These are phyloP conservation scores for Melanogrammus aeglefinus DNA, from an alignment of 2,797 vertebrate species.

Conservation along the genomic window DNA sequence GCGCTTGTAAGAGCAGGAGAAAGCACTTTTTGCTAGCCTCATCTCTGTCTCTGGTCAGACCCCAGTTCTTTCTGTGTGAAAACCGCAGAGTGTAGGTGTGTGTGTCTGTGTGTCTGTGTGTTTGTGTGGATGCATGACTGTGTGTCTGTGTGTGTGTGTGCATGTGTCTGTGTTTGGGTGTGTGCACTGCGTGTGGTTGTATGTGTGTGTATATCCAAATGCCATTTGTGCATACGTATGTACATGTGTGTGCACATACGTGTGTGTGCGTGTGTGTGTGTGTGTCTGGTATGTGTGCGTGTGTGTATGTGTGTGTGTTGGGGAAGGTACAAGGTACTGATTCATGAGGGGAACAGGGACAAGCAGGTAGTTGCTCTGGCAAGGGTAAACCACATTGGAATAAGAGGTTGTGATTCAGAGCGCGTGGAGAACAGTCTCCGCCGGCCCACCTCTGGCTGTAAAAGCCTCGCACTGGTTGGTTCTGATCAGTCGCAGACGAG, in stretches of 20 bases:
- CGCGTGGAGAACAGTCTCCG: not conserved
- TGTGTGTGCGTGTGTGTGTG: not conserved
- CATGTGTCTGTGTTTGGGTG: no score
- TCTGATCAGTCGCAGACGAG: conserved; percentile 70
- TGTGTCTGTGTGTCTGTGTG: not conserved
- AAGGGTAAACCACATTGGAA: no score
- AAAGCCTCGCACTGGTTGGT: conserved; percentile 38
- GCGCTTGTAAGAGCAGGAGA: conserved; percentile 36
- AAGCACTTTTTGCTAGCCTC: not conserved
- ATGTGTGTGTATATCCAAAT: not conserved
- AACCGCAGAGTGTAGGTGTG: not conserved
- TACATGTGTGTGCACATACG: not conserved
- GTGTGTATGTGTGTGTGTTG: conserved; percentile 7
- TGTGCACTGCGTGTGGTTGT: not conserved
- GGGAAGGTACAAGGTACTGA: not conserved
- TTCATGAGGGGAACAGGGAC: not conserved
- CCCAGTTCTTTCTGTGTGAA: not conserved
- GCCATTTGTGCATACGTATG: not conserved
- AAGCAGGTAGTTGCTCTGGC: not conserved
- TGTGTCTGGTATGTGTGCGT: not conserved
- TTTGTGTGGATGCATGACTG: not conserved
- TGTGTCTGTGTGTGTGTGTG: no score
- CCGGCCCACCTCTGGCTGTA: conserved; percentile 36
- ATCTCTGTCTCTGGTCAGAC: not conserved
- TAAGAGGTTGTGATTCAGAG: no score